phyloP scores from a whole-genome alignment of 2,888 invertebrate species.

The Lordiphosa andalusiaca region DNA sequence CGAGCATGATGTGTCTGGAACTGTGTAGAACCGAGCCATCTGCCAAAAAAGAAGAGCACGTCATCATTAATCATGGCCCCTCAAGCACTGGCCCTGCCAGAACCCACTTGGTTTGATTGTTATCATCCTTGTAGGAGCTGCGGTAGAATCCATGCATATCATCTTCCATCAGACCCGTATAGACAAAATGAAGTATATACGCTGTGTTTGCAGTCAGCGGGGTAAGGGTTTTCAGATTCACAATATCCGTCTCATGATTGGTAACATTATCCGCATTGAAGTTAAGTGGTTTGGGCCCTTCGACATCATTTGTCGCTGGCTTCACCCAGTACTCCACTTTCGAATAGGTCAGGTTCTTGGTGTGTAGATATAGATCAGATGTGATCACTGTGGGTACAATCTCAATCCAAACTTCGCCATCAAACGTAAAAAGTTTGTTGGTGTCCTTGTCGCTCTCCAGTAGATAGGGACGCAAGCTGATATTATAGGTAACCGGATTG shows the following conservation, averaged over 20 bases:
- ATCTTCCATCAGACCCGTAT: slow-evolving; percentile 81
- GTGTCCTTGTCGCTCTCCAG: slow-evolving; percentile 58
- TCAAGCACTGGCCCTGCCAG: background rate
- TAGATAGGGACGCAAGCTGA: slow-evolving; percentile 82
- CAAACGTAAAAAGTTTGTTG: slow-evolving; percentile 73
- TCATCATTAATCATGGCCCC: background rate
- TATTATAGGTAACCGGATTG: slow-evolving; percentile 82
- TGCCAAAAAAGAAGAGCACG: slow-evolving; percentile 50
- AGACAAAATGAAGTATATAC: slow-evolving; percentile 81
- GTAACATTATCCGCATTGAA: slow-evolving; percentile 19
- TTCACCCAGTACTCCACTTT: slow-evolving; percentile 53
- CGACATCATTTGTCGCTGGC: slow-evolving; percentile 12
- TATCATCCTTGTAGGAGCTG: slow-evolving; percentile 77
- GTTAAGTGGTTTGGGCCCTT: background rate
- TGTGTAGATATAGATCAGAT: slow-evolving; percentile 81
- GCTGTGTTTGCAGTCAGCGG: slow-evolving; percentile 68
- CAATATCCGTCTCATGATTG: slow-evolving; percentile 71
- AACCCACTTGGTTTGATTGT: slow-evolving; percentile 75
- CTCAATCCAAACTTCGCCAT: slow-evolving; percentile 80
- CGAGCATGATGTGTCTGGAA: slow-evolving; percentile 86
- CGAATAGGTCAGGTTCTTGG: slow-evolving; percentile 80
- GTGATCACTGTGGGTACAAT: slow-evolving; percentile 80
- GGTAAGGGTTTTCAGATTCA: slow-evolving; percentile 66
- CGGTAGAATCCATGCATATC: slow-evolving; percentile 82
- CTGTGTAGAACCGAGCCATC: slow-evolving; percentile 85